A percentile compares a stretch with the other conserved stretches of the same genome.
Conservation (phyloP, 1,140 invertebrate species). For the Holcopasites calliopsidis region DNA sequence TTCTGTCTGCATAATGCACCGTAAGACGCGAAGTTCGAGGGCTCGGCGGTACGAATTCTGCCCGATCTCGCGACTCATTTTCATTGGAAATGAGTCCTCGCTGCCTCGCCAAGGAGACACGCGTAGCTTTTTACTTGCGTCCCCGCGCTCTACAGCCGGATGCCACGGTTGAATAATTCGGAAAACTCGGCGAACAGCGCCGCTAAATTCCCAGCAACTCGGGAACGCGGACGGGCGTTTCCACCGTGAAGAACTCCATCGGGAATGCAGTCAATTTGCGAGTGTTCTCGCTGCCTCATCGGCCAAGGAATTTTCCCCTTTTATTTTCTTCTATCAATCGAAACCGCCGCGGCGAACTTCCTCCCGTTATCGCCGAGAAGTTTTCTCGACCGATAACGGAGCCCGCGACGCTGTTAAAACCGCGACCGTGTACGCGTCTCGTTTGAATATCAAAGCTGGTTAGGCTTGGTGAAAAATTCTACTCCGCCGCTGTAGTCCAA, state of each 20-base stretch:
- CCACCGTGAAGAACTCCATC: conserved; percentile 2
- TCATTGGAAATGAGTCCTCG: conserved; percentile 35
- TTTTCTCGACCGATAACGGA: background rate
- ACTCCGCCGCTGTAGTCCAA: no score
- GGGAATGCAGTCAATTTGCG: conserved; percentile 14
- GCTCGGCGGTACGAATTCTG: background rate
- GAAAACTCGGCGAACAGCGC: conserved; percentile 16
- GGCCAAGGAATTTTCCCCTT: background rate
- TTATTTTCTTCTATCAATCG: background rate
- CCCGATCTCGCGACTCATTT: conserved; percentile 25
- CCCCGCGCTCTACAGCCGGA: background rate
- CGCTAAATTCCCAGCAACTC: conserved; percentile 12
- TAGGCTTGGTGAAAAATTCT: background rate
- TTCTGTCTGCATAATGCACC: no score
- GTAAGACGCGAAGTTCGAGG: conserved; percentile 2
- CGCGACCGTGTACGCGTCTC: background rate
- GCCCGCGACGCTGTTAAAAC: background rate
- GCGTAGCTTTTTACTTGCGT: background rate
- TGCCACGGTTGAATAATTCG: conserved; percentile 31
- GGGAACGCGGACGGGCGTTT: conserved; percentile 7
- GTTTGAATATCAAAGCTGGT: background rate
- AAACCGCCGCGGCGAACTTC: background rate
- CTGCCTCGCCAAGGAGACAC: background rate
- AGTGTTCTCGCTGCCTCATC: background rate
- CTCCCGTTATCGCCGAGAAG: background rate